Evolutionary conservation across 2,113 vertebrate species (phyloP).

Genomic region (Nibea coibor): DNA sequence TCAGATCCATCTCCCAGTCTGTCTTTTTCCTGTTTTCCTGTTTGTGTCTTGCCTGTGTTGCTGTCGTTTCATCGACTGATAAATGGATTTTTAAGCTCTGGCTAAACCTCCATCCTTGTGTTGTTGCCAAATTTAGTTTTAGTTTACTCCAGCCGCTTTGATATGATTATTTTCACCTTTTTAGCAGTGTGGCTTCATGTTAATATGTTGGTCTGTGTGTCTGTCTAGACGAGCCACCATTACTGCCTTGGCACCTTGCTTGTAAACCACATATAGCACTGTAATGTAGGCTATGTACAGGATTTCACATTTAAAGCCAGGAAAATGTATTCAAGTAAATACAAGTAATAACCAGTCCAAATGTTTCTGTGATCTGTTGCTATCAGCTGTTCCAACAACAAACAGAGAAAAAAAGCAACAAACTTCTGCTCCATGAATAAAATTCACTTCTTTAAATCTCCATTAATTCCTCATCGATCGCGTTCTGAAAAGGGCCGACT

Average conservation of each 20-base stretch:
- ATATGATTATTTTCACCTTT: background rate
- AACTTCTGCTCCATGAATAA: too few relatives aligned
- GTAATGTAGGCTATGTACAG: background rate
- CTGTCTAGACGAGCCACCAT: background rate
- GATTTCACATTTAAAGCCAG: background rate
- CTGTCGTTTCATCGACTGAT: slow-evolving; percentile 36
- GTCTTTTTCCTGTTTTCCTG: background rate
- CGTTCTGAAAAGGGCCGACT: too few relatives aligned
- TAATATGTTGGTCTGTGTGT: background rate
- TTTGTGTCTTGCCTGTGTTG: slow-evolving; percentile 18
- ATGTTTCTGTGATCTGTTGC: too few relatives aligned
- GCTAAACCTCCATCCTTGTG: background rate
- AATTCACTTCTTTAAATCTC: too few relatives aligned
- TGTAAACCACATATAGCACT: background rate
- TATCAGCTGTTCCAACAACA: too few relatives aligned
- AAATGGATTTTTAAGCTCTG: slow-evolving; percentile 2
- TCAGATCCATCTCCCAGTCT: slow-evolving; percentile 34
- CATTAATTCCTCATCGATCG: too few relatives aligned
- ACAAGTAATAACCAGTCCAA: too few relatives aligned
- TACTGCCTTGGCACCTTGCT: background rate
- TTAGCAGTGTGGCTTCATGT: background rate
- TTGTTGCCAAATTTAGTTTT: background rate
- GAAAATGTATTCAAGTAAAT: too few relatives aligned
- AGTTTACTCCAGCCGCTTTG: slow-evolving; percentile 11
- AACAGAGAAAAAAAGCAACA: too few relatives aligned